phyloP scores from a whole-genome alignment of 2,113 vertebrate genomes.

The Cyanoliseus patagonus region DNA sequence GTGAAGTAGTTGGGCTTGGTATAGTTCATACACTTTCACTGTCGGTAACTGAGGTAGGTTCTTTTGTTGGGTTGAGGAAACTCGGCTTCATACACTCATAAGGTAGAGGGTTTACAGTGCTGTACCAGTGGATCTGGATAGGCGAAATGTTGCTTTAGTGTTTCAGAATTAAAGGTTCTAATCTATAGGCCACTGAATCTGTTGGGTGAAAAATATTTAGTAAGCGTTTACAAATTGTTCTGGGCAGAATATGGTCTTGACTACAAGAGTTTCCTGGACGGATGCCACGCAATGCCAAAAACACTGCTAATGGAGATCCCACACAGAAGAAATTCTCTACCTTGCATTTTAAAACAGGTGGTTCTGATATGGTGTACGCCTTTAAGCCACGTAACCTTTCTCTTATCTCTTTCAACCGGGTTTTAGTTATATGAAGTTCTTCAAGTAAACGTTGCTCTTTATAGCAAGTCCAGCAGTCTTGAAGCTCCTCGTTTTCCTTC shows the following conservation, averaged over 20 bases:
- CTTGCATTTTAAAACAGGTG: conserved; percentile 95
- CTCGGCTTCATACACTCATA: conserved; percentile 90
- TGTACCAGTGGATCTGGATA: conserved; percentile 96
- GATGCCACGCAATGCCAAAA: conserved; percentile 92
- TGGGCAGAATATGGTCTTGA: conserved; percentile 95
- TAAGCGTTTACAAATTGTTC: conserved; percentile 88
- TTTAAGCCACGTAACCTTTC: conserved; percentile 85
- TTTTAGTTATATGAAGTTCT: conserved; percentile 83
- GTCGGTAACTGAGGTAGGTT: conserved; percentile 84
- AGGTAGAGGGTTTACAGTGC: conserved; percentile 85
- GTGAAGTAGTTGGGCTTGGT: conserved; percentile 91
- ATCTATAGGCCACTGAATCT: conserved; percentile 96
- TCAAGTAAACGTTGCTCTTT: conserved; percentile 87
- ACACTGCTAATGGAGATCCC: conserved; percentile 95
- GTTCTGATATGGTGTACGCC: conserved; percentile 77
- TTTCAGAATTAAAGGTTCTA: conserved; percentile 94
- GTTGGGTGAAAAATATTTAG: conserved; percentile 97
- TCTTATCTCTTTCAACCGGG: conserved; percentile 90
- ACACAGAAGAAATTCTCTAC: conserved; percentile 99
- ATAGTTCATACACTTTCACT: conserved; percentile 82
- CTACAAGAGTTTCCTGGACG: conserved; percentile 87
- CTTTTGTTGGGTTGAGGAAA: conserved; percentile 89
- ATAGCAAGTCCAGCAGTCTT: conserved; percentile 83
- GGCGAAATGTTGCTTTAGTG: conserved; percentile 95
- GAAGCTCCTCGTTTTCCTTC: conserved; percentile 84